Evolutionary conservation across 2,888 invertebrate species (phyloP).

Genomic region (Empis stercorea): DNA sequence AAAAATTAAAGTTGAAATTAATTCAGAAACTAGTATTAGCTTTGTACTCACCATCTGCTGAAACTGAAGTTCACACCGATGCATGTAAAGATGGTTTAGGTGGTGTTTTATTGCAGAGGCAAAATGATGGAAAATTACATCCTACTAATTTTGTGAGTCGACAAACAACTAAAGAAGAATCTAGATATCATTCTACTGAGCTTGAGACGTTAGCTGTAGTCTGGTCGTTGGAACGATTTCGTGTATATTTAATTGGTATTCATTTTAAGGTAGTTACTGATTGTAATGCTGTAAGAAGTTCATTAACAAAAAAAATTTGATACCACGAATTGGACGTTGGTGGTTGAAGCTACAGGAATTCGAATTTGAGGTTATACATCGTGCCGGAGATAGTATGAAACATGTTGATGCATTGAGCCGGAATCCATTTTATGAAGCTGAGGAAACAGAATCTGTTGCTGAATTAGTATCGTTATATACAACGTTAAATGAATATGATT

Average conservation of each 20-base stretch:
- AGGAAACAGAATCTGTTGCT: too few species aligned
- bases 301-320: too few species aligned
- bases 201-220: constrained; percentile 8
- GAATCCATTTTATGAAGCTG: too few species aligned
- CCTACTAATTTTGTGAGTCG: constrained; percentile 3
- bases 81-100: constrained; percentile 8
- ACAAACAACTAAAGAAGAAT: constrained; percentile 10
- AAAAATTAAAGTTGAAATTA: constrained; percentile 4
- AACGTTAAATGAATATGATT: too few species aligned
- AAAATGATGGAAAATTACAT: constrained; percentile 6
- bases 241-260: not conserved
- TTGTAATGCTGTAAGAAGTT: too few species aligned
- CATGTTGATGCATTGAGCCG: too few species aligned
- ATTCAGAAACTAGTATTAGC: constrained; percentile 1
- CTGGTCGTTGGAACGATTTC: constrained; percentile 7
- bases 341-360: constrained; percentile 10
- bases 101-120: constrained; percentile 7
- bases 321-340: constrained; percentile 1
- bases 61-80: constrained; percentile 10
- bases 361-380: constrained; percentile 7
- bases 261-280: not conserved
- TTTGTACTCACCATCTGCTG: constrained; percentile 5
- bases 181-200: constrained; percentile 10
- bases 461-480: too few species aligned
- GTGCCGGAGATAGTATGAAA: constrained; percentile 6